A percentile compares a stretch with the other conserved stretches of the same genome.
phyloP scores from a whole-genome alignment of 2,888 invertebrate species.

The Alsophila aescularia region DNA sequence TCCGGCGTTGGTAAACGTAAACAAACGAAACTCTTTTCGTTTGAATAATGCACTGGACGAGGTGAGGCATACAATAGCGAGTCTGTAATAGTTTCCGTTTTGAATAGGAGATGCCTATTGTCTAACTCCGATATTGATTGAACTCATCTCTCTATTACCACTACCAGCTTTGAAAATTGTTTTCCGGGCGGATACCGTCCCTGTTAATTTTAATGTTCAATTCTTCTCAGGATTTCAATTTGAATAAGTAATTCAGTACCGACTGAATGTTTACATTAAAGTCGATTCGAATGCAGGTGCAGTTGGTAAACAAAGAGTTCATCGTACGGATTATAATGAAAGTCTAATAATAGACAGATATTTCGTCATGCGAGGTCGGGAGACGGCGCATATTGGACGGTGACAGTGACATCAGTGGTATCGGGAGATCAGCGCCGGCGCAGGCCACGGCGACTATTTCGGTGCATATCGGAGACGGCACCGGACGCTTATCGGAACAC shows the following conservation, averaged over 20 bases:
- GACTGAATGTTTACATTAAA: conserved; percentile 25
- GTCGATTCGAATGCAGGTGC: conserved; percentile 33
- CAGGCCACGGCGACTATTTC: conserved; percentile 55
- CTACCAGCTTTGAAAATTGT: conserved; percentile 60
- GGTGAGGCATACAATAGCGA: conserved; percentile 80
- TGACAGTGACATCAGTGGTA: conserved; percentile 68
- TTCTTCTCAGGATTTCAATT: conserved; percentile 38
- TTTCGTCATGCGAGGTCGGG: conserved; percentile 59
- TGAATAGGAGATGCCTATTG: conserved; percentile 80
- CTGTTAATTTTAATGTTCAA: conserved; percentile 48
- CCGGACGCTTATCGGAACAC: conserved; percentile 74
- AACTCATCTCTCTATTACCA: conserved; percentile 64
- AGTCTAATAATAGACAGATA: conserved; percentile 70
- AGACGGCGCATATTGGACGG: conserved; percentile 58
- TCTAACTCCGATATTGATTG: conserved; percentile 80
- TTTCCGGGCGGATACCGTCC: conserved; percentile 55
- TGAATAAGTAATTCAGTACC: conserved; percentile 35
- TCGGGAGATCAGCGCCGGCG: conserved; percentile 60
- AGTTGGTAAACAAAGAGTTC: conserved; percentile 53
- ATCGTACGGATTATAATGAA: conserved; percentile 67
- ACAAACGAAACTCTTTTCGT: conserved; percentile 80
- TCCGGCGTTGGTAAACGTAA: conserved; percentile 73
- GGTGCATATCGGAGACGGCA: conserved; percentile 54
- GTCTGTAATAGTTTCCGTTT: conserved; percentile 82
- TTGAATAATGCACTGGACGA: conserved; percentile 78